These are phyloP conservation scores for Catharus bicknelli DNA, from an alignment of 2,113 vertebrate species.

Conservation along the genomic window DNA sequence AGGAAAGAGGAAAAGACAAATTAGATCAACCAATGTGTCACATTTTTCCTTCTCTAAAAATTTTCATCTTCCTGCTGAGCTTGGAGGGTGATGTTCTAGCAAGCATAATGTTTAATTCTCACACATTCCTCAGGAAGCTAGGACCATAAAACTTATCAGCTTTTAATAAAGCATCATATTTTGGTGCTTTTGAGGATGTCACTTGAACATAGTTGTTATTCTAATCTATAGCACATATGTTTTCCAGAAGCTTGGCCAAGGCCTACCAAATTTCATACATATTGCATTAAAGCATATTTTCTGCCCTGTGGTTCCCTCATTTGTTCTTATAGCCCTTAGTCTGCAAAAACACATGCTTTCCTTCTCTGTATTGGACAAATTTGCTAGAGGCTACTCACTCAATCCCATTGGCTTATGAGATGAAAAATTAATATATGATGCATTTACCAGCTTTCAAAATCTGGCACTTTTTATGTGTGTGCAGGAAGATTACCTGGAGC, in stretches of 20 bases:
- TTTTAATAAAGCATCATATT: neutral
- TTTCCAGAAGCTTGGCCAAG: neutral
- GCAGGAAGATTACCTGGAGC: constrained; percentile 3
- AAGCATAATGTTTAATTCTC: neutral
- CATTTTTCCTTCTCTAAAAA: constrained; percentile 7
- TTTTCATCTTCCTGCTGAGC: neutral
- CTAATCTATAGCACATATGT: neutral
- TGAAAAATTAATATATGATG: constrained; percentile 24
- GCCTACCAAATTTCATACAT: neutral
- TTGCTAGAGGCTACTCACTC: neutral
- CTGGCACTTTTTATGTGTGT: neutral
- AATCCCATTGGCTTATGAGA: neutral
- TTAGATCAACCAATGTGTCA: neutral
- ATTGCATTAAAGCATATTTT: constrained; percentile 24
- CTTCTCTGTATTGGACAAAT: neutral
- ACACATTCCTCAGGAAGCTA: neutral
- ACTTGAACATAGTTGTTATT: neutral
- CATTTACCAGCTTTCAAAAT: constrained; percentile 9
- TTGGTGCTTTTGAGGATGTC: neutral
- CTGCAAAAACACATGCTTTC: neutral
- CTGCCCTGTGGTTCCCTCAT: neutral
- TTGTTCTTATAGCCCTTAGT: constrained; percentile 14
- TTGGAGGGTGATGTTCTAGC: neutral
- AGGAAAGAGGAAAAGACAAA: neutral
- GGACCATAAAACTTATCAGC: neutral